phyloP scores from a whole-genome alignment of 1,140 invertebrate species.

The Lordiphosa clarofinis region DNA sequence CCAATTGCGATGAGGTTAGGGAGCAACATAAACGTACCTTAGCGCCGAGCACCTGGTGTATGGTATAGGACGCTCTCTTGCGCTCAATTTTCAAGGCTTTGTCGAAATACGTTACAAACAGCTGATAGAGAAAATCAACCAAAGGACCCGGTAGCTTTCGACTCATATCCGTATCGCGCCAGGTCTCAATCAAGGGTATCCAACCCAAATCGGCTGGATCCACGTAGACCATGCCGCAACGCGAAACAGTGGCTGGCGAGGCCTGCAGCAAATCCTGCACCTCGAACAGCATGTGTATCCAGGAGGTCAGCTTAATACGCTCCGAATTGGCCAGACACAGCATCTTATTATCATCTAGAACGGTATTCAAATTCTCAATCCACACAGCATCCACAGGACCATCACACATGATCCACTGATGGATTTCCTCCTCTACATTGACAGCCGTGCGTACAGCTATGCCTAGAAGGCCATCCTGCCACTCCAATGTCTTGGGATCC shows the following conservation, averaged over 20 bases:
- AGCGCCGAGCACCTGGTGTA: constrained; percentile 89
- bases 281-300: constrained; percentile 93
- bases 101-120: constrained; percentile 85
- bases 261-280: constrained; percentile 92
- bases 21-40: constrained; percentile 88
- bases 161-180: constrained; percentile 84
- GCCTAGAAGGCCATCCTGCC: constrained; percentile 92
- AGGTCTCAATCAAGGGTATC: constrained; percentile 89
- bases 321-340: constrained; percentile 92
- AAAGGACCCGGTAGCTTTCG: constrained; percentile 81
- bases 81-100: constrained; percentile 84
- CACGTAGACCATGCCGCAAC: constrained; percentile 94
- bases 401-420: constrained; percentile 93
- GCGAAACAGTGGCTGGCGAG: constrained; percentile 93
- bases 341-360: constrained; percentile 97
- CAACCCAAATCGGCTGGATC: constrained; percentile 90
- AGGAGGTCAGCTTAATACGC: constrained; percentile 91
- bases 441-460: constrained; percentile 86
- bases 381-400: constrained; percentile 96
- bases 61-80: constrained; percentile 84
- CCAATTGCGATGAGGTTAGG: constrained; percentile 85
- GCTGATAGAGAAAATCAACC: constrained; percentile 81
- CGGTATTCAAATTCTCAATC: constrained; percentile 97
- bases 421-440: constrained; percentile 83
- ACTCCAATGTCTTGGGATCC: constrained; percentile 91